phyloP scores from a whole-genome alignment of 1,140 invertebrate species.

The Maconellicoccus hirsutus region DNA sequence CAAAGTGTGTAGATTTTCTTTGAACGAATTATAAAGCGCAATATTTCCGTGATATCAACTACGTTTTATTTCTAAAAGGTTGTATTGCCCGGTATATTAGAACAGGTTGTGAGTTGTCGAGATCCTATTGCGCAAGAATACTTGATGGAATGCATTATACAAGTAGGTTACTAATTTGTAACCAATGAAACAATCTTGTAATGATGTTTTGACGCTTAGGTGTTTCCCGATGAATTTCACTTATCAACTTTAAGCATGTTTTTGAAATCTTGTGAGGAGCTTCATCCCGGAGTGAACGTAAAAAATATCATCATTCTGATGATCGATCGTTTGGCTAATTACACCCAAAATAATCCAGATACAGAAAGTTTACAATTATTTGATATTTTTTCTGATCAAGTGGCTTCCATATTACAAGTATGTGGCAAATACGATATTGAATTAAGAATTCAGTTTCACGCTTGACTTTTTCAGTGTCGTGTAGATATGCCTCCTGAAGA shows the following conservation, averaged over 20 bases:
- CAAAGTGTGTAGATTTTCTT: conserved; percentile 43
- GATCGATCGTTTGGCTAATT: conserved; percentile 80
- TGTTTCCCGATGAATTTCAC: conserved; percentile 99
- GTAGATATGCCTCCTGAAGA: conserved; percentile 92
- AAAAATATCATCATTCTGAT: conserved; percentile 97
- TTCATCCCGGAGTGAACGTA: conserved; percentile 91
- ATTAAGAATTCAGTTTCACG: not conserved
- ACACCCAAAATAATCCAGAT: conserved; percentile 51
- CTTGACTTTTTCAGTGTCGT: conserved; percentile 57
- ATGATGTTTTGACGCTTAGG: conserved; percentile 43
- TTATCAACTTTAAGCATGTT: conserved; percentile 89
- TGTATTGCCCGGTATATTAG: conserved; percentile 81
- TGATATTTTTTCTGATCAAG: conserved; percentile 97
- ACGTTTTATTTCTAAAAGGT: conserved; percentile 37
- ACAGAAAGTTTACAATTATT: conserved; percentile 86
- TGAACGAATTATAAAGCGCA: too few relatives aligned
- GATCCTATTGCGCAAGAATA: conserved; percentile 99
- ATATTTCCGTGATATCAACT: too few relatives aligned
- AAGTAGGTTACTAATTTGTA: too few relatives aligned
- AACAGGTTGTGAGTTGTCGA: conserved; percentile 93
- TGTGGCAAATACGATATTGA: conserved; percentile 10
- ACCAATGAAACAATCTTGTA: not conserved
- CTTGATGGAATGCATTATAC: conserved; percentile 99
- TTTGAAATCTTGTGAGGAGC: conserved; percentile 90
- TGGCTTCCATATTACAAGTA: conserved; percentile 87